A percentile compares a stretch with the other conserved stretches of the same genome.
Evolutionary conservation across 2,797 vertebrate species (phyloP).

Genomic region (Xenops minutus): DNA sequence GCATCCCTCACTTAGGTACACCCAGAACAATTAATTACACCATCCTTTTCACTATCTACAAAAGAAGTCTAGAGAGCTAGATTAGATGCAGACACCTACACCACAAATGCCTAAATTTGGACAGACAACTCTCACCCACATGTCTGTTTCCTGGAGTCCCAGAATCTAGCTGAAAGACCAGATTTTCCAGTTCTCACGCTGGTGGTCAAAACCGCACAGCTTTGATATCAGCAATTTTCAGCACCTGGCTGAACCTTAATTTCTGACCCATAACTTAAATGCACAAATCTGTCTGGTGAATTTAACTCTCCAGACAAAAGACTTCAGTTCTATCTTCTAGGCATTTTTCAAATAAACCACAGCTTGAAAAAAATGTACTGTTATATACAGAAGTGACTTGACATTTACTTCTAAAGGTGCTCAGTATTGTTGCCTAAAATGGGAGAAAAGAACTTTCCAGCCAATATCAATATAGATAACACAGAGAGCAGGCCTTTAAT

Average conservation of each 20-base stretch:
- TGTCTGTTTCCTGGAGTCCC: not conserved
- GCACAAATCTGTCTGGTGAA: not conserved
- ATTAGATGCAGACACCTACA: not conserved
- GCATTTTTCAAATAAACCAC: not conserved
- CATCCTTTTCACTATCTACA: not conserved
- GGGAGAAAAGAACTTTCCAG: too few species aligned
- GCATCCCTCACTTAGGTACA: not conserved
- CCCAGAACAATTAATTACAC: not conserved
- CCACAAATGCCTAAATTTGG: constrained; percentile 21
- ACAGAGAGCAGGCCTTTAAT: too few species aligned
- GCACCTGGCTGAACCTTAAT: not conserved
- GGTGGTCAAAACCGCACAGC: not conserved
- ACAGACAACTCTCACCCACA: not conserved
- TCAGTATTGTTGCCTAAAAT: not conserved
- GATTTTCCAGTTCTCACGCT: not conserved
- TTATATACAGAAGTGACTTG: not conserved
- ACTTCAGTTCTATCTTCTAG: not conserved
- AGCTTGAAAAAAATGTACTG: not conserved
- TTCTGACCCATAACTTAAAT: not conserved
- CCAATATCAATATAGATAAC: too few species aligned
- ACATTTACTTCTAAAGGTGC: not conserved
- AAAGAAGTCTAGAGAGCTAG: not conserved
- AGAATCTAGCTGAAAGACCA: not conserved
- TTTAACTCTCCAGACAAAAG: not conserved
- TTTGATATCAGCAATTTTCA: not conserved